A percentile compares a stretch with the other conserved stretches of the same genome.
Conservation (phyloP, 2,797 vertebrate genomes). For the Oreochromis mossambicus region DNA sequence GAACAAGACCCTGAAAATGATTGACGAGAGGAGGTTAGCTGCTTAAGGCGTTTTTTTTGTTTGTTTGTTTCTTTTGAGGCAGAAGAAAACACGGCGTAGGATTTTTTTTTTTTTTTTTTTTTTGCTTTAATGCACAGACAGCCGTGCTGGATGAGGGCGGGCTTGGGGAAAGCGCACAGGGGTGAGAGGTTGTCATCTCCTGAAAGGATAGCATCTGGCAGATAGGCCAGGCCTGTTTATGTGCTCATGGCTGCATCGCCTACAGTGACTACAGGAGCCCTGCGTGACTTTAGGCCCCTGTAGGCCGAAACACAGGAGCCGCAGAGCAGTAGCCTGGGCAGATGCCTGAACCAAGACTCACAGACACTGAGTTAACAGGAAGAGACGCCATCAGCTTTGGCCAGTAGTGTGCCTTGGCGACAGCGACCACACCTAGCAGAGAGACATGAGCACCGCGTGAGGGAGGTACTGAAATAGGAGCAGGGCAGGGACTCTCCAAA, state of each 20-base stretch:
- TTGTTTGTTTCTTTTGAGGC: not conserved
- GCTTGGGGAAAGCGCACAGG: not conserved
- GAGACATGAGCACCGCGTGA: conserved; percentile 62
- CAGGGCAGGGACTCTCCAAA: conserved; percentile 72
- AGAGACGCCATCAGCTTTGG: conserved; percentile 36
- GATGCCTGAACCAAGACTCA: conserved; percentile 36
- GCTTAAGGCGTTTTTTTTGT: not conserved
- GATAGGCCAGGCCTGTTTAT: not conserved
- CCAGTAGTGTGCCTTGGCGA: conserved; percentile 48
- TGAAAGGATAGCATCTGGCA: not conserved
- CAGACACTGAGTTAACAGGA: conserved; percentile 33
- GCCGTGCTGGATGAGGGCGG: not conserved
- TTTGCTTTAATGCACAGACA: not conserved
- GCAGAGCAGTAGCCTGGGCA: conserved; percentile 10
- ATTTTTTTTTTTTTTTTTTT: not conserved
- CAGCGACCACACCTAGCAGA: conserved; percentile 62
- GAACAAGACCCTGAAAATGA: conserved; percentile 6
- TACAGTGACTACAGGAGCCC: not conserved
- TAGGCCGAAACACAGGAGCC: conserved; percentile 19
- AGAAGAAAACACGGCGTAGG: not conserved
- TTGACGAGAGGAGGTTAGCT: conserved; percentile 1
- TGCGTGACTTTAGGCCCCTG: not conserved
- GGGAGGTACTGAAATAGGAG: conserved; percentile 75
- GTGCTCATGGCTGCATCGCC: not conserved
- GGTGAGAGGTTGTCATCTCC: not conserved